Percentiles rank a stretch among this genome's conserved stretches.
phyloP scores from a whole-genome alignment of 2,888 invertebrate species.

The Anagyrus pseudococci region DNA sequence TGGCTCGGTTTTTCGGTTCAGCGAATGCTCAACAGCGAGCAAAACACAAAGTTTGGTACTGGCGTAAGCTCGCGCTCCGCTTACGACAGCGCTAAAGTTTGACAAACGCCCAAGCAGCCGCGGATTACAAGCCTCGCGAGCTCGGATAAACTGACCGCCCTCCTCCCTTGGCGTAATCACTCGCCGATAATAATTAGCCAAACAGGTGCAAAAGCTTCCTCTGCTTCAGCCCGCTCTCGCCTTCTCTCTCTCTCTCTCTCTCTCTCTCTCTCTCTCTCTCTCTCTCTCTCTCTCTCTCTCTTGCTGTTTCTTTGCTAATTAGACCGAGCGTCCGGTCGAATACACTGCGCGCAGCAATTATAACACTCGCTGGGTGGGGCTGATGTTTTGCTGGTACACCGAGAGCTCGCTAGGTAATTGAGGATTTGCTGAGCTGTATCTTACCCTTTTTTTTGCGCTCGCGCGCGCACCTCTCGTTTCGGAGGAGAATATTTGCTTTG shows the following conservation, averaged over 20 bases:
- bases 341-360: not conserved
- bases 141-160: slow-evolving; percentile 38
- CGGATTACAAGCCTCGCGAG: slow-evolving; percentile 45
- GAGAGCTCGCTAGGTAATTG: too few species aligned
- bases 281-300: slow-evolving; percentile 4
- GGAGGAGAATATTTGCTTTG: too few species aligned
- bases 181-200: slow-evolving; percentile 44
- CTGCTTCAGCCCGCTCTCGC: slow-evolving; percentile 5
- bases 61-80: slow-evolving; percentile 39
- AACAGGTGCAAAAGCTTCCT: slow-evolving; percentile 43
- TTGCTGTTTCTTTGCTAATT: not conserved
- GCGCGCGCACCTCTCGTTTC: too few species aligned
- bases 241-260: not conserved
- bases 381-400: too few species aligned
- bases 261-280: not conserved
- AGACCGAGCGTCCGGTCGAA: not conserved
- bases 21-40: too few species aligned
- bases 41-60: too few species aligned
- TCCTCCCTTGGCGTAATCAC: slow-evolving; percentile 37
- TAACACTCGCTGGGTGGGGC: too few species aligned
- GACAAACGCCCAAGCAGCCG: slow-evolving; percentile 45
- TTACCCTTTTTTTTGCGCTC: too few species aligned
- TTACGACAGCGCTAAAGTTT: slow-evolving; percentile 45
- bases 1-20: too few species aligned
- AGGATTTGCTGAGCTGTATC: too few species aligned